A percentile compares a stretch with the other conserved stretches of the same genome.
phyloP scores from a whole-genome alignment of 2,113 vertebrate species.

The Puffinus mauretanicus region DNA sequence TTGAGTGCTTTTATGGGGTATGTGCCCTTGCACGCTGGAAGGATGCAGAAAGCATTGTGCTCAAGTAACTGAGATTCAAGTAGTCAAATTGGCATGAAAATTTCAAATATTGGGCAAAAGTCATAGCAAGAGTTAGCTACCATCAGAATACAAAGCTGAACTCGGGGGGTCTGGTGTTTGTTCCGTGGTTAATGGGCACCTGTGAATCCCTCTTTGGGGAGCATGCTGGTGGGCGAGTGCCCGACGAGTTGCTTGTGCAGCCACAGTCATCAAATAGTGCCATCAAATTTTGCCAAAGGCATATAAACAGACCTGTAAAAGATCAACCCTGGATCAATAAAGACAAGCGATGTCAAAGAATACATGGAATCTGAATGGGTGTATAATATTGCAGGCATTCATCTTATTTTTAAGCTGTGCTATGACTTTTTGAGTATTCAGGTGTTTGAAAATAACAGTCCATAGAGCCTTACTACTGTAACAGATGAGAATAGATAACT shows the following conservation, averaged over 20 bases:
- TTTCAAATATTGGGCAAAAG: not conserved
- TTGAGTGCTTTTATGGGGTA: not conserved
- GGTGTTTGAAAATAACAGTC: not conserved
- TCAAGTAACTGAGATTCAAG: not conserved
- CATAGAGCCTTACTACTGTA: not conserved
- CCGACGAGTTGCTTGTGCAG: not conserved
- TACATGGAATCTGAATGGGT: not conserved
- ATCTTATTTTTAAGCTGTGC: not conserved
- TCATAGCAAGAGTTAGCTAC: not conserved
- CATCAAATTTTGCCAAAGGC: not conserved
- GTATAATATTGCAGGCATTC: not conserved
- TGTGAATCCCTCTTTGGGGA: not conserved
- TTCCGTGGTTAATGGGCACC: not conserved
- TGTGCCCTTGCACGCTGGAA: not conserved
- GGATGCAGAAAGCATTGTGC: not conserved
- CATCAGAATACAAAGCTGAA: not conserved
- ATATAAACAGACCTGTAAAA: not conserved
- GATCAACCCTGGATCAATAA: accelerated
- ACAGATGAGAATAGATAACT: not conserved
- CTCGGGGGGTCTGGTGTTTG: accelerated
- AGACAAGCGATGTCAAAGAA: not conserved
- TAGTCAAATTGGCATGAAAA: not conserved
- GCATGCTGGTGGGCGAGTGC: accelerated
- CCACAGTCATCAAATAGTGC: not conserved
- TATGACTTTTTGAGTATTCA: not conserved